Evolutionary conservation across 2,113 vertebrate genomes (phyloP), one percentile per base, ranked within the genome.

Genomic region (Malurus cyaneus): DNA sequence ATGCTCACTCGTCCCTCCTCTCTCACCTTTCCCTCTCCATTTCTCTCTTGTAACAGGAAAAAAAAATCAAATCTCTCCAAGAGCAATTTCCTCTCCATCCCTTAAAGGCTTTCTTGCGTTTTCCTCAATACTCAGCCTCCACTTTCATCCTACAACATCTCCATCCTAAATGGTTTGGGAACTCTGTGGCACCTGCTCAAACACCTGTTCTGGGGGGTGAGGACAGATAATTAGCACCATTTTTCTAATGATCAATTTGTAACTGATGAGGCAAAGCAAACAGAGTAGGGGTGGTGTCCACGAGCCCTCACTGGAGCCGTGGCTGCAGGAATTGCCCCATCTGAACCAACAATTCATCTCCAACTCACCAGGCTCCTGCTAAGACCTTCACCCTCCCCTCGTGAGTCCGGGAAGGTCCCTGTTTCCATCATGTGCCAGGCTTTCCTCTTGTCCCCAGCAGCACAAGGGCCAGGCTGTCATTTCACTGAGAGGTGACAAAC

Each of bases 271-370:
- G 76, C 92, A 95, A 60, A 86, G 77, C 60, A 86, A 67, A 70
- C 28, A 57, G 54, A 59, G 18, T 2, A 19, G 23, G 57, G 31
- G 44, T 42, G 47, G 14, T 39, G 67, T 59, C 67, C 65, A 34
- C 0, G 0, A 72, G 44, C 26, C 59, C 39, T 80, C 1, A 2
- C 4, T 28, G 23, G 61, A 83, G 50, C 54, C 8, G 1, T 1
- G 34, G 31, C 77, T 46, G 46, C 57, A 88, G 82, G 56, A 65
- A 7, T 15, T 83, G 59, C 39, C 59, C 66, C 15, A 6, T 29
- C 5, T 50, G 34, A 34, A 52, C 47, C 18, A n/a, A 18, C 15
- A 31, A 12, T 42, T 54, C 73, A 34, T 49, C 46, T 50, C 57
- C 61, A 52, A 11, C 41, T 47, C 88, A 49, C 26, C 54, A 24